Conservation (phyloP, 2,888 invertebrate species). For the Plemyria rubiginata region DNA sequence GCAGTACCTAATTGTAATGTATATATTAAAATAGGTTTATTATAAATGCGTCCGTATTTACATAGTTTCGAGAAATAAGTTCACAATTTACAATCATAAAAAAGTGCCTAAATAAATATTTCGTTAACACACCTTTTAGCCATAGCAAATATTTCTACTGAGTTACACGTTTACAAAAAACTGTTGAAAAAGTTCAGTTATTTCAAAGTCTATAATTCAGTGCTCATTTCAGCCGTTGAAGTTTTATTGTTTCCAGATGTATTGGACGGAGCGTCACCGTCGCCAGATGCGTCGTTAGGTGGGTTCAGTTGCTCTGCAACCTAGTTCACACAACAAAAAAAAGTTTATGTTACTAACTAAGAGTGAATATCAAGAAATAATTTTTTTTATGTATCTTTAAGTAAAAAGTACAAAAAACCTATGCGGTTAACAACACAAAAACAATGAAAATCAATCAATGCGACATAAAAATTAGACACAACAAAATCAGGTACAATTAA, state of each 20-base stretch:
- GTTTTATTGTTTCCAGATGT: constrained; percentile 59
- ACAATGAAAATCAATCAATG: constrained; percentile 46
- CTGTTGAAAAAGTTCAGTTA: not conserved
- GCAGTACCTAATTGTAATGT: constrained; percentile 1
- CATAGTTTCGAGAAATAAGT: constrained; percentile 9
- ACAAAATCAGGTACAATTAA: constrained; percentile 25
- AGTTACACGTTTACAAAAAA: constrained; percentile 9
- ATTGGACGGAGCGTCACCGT: constrained; percentile 43
- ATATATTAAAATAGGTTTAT: constrained; percentile 4
- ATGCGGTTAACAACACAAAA: constrained; percentile 35
- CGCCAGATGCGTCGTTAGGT: constrained; percentile 52
- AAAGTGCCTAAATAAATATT: not conserved
- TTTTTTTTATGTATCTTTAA: not conserved
- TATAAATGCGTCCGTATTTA: constrained; percentile 14
- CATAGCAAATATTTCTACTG: not conserved
- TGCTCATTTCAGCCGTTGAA: constrained; percentile 87
- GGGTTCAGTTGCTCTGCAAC: constrained; percentile 81
- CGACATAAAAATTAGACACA: constrained; percentile 46
- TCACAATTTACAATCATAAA: not conserved
- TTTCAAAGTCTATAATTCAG: constrained; percentile 82
- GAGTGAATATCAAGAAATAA: not conserved
- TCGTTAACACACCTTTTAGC: too few species aligned
- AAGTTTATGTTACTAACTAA: constrained; percentile 1
- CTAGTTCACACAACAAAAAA: constrained; percentile 52
- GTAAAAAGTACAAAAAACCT: not conserved